phyloP scores from a whole-genome alignment of 2,888 invertebrate genomes.

The Chironomus tentans region DNA sequence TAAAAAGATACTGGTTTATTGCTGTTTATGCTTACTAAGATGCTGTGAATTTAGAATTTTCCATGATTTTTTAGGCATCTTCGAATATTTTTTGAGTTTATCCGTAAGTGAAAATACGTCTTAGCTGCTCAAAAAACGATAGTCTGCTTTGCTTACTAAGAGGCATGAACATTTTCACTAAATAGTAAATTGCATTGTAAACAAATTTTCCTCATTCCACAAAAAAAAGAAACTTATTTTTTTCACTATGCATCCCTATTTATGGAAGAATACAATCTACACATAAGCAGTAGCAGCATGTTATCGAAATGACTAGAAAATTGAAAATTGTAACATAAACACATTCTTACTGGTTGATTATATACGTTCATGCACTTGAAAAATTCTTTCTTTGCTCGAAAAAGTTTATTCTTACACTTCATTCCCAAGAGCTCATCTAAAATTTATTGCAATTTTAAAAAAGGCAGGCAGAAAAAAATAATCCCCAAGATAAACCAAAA shows the following conservation, averaged over 20 bases:
- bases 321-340: slow-evolving; percentile 17
- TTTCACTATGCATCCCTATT: background rate
- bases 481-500: background rate
- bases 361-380: background rate
- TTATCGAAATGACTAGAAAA: background rate
- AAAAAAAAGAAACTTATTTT: background rate
- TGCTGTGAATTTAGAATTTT: too few species aligned
- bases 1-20: too few species aligned
- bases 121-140: too few species aligned
- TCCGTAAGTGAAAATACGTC: too few species aligned
- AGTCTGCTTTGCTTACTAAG: too few species aligned
- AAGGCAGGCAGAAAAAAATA: background rate
- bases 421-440: background rate
- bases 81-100: too few species aligned
- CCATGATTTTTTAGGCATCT: too few species aligned
- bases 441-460: background rate
- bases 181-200: slow-evolving; percentile 7
- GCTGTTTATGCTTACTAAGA: too few species aligned
- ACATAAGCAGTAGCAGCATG: background rate
- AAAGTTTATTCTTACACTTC: background rate
- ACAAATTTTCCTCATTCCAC: background rate
- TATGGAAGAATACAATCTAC: background rate
- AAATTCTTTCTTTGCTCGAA: background rate
- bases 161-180: background rate
- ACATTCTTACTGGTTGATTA: background rate